These are phyloP conservation scores for Plebejus melissa DNA, from an alignment of 2,888 invertebrate species.

Conservation along the genomic window DNA sequence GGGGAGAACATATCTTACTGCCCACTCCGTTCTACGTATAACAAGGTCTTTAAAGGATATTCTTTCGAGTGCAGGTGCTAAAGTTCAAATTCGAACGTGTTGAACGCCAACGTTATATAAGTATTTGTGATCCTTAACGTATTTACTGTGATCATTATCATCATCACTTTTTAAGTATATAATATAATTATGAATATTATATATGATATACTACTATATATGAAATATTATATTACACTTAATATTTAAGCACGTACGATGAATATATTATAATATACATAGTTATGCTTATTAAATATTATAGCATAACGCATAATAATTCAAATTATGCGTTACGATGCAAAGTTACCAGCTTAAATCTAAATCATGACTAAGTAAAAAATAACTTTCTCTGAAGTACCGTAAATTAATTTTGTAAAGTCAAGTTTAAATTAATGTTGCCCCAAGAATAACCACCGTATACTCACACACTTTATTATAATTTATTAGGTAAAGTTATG, in stretches of 20 bases:
- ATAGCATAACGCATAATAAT: background rate
- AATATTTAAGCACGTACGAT: background rate
- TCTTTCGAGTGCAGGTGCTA: conserved; percentile 7
- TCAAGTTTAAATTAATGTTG: conserved; percentile 20
- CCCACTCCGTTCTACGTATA: conserved; percentile 1
- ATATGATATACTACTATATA: too few relatives aligned
- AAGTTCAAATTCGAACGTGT: conserved; percentile 6
- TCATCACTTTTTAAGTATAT: too few relatives aligned
- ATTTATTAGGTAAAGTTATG: conserved; percentile 28
- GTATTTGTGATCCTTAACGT: background rate
- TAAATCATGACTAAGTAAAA: background rate
- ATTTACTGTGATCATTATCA: background rate
- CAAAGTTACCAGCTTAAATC: conserved; percentile 8
- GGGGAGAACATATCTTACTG: background rate
- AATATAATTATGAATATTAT: too few relatives aligned
- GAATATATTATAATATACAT: background rate
- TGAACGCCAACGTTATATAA: background rate
- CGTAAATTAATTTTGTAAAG: conserved; percentile 21
- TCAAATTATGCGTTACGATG: background rate
- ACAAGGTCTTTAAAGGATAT: background rate
- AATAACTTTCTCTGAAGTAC: background rate
- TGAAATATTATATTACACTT: background rate
- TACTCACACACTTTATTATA: conserved; percentile 24
- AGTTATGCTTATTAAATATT: background rate
- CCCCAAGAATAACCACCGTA: conserved; percentile 16